Evolutionary conservation across 2,113 vertebrate genomes (phyloP).

Genomic region (Pholis gunnellus): DNA sequence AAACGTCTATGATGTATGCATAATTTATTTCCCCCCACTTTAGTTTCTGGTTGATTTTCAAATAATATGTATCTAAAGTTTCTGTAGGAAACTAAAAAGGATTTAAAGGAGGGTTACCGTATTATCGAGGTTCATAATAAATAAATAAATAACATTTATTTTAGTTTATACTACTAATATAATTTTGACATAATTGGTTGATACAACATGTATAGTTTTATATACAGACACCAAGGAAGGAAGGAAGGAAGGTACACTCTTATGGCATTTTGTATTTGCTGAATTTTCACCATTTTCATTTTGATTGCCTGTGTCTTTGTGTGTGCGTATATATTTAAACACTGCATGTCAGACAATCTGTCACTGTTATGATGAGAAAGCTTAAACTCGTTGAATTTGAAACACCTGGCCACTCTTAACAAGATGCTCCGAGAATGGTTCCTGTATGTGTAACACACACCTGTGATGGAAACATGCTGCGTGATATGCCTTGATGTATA

Average conservation of each 20-base stretch:
- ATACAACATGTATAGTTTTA: too few relatives aligned
- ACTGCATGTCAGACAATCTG: conserved; percentile 2
- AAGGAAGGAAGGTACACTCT: not conserved
- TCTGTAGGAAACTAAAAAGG: too few relatives aligned
- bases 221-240: not conserved
- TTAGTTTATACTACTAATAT: not conserved
- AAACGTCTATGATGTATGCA: not conserved
- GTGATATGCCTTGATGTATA: conserved; percentile 25
- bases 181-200: not conserved
- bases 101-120: too few relatives aligned
- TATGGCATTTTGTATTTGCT: not conserved
- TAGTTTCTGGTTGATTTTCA: too few relatives aligned
- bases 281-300: not conserved
- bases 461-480: conserved; percentile 31
- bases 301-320: not conserved
- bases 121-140: too few relatives aligned
- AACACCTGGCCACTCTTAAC: conserved; percentile 56
- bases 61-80: too few relatives aligned
- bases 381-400: conserved; percentile 27
- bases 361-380: conserved; percentile 32
- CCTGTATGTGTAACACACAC: conserved; percentile 1
- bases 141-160: too few relatives aligned
- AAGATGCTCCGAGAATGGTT: not conserved
- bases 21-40: not conserved
- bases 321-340: conserved; percentile 3